Conservation (phyloP, 2,888 invertebrate genomes). For the Sphecodes monilicornis region DNA sequence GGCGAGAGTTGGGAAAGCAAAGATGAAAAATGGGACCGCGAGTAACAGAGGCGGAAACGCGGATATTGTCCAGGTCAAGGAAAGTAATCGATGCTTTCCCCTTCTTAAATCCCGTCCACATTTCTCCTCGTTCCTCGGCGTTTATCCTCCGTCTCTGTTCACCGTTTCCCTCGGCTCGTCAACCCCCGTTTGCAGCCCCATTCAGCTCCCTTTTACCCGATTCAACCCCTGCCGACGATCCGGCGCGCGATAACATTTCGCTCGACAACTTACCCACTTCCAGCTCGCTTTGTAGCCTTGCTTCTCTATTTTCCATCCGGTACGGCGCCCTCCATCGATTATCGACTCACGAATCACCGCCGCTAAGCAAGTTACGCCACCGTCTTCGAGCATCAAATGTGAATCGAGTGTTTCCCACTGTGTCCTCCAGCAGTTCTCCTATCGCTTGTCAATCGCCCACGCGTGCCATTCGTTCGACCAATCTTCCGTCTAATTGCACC, state of each 20-base stretch:
- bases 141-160: constrained; percentile 67
- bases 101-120: constrained; percentile 75
- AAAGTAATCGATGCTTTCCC: constrained; percentile 81
- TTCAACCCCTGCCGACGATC: constrained; percentile 80
- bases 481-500: background rate
- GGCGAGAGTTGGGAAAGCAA: constrained; percentile 15
- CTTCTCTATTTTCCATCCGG: constrained; percentile 67
- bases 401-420: constrained; percentile 52
- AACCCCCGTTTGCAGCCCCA: constrained; percentile 79
- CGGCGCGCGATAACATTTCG: constrained; percentile 82
- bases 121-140: constrained; percentile 66
- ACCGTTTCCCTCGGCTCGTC: constrained; percentile 64
- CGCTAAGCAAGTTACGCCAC: constrained; percentile 60
- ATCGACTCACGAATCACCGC: constrained; percentile 67
- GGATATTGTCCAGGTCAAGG: constrained; percentile 81
- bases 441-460: constrained; percentile 43
- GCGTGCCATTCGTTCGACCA: background rate
- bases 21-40: constrained; percentile 33
- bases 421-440: constrained; percentile 12
- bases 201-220: constrained; percentile 79
- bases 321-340: constrained; percentile 69
- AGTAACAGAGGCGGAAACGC: constrained; percentile 32
- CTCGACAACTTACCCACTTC: constrained; percentile 82
- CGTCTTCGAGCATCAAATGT: constrained; percentile 63
- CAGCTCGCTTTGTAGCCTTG: constrained; percentile 75